These are phyloP conservation scores for Leptatherina wallacei DNA, from an alignment of 2,797 vertebrate genomes.

Conservation along the genomic window DNA sequence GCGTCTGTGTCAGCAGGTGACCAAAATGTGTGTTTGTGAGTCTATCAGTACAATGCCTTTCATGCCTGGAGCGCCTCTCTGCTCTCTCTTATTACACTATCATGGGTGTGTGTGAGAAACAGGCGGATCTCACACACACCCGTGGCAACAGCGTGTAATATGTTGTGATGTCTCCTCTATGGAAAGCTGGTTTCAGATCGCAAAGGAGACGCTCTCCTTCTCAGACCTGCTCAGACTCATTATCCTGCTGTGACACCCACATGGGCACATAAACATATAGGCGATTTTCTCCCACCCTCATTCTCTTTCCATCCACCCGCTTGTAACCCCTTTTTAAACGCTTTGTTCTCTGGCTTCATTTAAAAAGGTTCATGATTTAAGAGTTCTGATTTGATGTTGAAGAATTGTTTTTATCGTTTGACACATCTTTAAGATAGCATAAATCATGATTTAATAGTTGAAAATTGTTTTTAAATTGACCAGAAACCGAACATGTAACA, in stretches of 20 bases:
- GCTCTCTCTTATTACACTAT: conserved; percentile 56
- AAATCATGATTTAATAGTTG: neutral
- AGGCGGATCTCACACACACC: conserved; percentile 30
- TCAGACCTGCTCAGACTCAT: conserved; percentile 63
- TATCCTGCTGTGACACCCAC: conserved; percentile 61
- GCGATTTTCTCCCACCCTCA: conserved; percentile 44
- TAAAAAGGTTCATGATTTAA: neutral
- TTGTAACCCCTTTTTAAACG: conserved; percentile 8
- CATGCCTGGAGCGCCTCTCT: conserved; percentile 57
- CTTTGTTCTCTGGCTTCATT: conserved; percentile 18
- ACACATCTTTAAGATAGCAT: neutral
- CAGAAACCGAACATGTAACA: neutral
- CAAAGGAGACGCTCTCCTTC: conserved; percentile 67
- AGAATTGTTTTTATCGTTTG: neutral
- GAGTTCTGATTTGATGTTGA: too few species aligned
- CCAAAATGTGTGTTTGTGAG: conserved; percentile 60
- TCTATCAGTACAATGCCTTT: conserved; percentile 58
- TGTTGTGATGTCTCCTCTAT: conserved; percentile 76
- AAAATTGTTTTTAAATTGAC: neutral
- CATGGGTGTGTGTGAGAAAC: conserved; percentile 18
- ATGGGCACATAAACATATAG: conserved; percentile 7
- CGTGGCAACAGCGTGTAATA: conserved; percentile 73
- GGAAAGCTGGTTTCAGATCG: conserved; percentile 65
- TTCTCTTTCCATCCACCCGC: conserved; percentile 21
- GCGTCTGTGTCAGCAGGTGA: conserved; percentile 61